Base-by-base conservation (phyloP, 2,113 vertebrate genomes). In the Candoia aspera region DNA sequence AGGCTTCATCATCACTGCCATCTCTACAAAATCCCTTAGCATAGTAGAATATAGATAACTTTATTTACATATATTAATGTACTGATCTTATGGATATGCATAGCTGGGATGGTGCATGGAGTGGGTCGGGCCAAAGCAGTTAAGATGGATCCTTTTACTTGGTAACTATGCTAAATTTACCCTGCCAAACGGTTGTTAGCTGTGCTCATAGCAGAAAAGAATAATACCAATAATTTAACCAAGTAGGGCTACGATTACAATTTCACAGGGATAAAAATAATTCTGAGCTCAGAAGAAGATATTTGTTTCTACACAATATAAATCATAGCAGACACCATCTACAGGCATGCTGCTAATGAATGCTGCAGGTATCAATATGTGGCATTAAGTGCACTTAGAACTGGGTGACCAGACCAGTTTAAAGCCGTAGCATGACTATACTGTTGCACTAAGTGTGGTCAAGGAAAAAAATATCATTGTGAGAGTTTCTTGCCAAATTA, bases 401-500 rank as follows among this genome's bases (percentile, higher is more conserved):
- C 17, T 42, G 33, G 33, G 33, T 79, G 33, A 42, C 33, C 17
- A 79, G 42, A 6, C 17, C 73, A 79, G 17, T 79, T 21, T 79
- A 42, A 79, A 79, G 73, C 17, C 73, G 21, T 79, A 79, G 8
- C 19, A 21, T 42, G 17, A 79, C 33, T 42, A 42, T 79, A 42
- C 33, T 79, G 19, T 17, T 42, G 73, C 2, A 9, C 73, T 13
- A 60, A 15, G 24, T 6, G 13, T 17, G 59, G 94, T 92, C 95
- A 96, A 95, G 96, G 94, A 95, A 95, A 95, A 95, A 96, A 93
- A 95, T 93, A 95, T 96, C 95, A 95, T 96, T 96, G 96, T 93
- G 92, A 93, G 96, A 95, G 95, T 96, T 96, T 94, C 92, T 96
- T 96, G 95, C 94, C 94, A 96, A 96, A 96, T 97, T 95, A 95